phyloP scores from a whole-genome alignment of 2,113 vertebrate species.

The Chloropsis cyanopogon region DNA sequence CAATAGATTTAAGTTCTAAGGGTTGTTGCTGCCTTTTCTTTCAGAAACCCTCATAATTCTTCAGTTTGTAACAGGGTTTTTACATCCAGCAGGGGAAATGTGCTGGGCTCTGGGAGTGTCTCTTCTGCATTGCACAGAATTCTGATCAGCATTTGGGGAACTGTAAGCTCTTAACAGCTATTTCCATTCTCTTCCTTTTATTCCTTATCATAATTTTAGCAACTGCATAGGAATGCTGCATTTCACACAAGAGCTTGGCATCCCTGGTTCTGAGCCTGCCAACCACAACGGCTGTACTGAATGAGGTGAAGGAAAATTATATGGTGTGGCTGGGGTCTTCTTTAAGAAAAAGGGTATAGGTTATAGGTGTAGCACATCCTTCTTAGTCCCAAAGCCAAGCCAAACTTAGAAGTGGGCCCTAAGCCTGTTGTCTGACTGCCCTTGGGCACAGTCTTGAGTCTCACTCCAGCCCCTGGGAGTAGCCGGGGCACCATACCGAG shows the following conservation, averaged over 20 bases:
- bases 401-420: background rate
- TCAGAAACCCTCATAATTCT: background rate
- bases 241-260: background rate
- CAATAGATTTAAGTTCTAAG: background rate
- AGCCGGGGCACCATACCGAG: background rate
- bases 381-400: background rate
- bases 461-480: background rate
- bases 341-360: background rate
- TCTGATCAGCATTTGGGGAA: background rate
- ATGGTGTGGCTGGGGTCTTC: background rate
- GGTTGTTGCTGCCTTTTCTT: background rate
- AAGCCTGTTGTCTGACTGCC: background rate
- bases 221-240: background rate
- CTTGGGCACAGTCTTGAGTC: background rate
- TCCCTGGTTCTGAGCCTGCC: background rate
- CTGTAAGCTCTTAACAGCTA: background rate
- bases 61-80: background rate
- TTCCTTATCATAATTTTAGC: background rate
- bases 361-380: background rate
- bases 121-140: background rate
- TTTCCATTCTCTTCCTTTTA: background rate
- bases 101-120: background rate
- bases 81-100: background rate
- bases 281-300: background rate
- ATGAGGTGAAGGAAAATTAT: background rate